These are phyloP conservation scores for Phasianus colchicus DNA, from an alignment of 2,113 vertebrate genomes.

Conservation along the genomic window DNA sequence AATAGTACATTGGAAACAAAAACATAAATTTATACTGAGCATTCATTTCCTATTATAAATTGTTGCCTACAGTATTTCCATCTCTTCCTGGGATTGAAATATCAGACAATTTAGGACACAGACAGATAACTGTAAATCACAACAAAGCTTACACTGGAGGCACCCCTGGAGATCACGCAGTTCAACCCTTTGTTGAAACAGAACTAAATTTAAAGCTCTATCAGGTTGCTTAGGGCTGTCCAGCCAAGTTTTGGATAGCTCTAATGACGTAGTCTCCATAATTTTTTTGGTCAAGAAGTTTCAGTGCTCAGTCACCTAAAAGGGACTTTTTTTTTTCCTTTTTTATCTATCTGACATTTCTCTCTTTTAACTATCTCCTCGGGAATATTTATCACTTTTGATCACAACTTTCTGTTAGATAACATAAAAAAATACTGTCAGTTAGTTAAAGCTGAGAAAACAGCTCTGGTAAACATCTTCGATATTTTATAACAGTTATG, in stretches of 20 bases:
- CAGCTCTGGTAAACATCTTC: background rate
- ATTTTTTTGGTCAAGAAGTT: background rate
- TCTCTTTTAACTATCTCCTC: background rate
- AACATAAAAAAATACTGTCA: background rate
- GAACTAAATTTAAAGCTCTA: background rate
- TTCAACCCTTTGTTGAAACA: background rate
- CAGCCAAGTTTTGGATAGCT: background rate
- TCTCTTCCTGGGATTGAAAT: background rate
- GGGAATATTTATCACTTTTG: background rate
- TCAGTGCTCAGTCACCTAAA: background rate
- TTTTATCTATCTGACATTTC: background rate
- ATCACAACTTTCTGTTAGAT: background rate
- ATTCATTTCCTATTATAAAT: conserved; percentile 1
- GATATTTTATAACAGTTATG: background rate
- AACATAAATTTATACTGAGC: background rate
- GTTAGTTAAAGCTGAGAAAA: background rate
- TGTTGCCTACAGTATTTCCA: background rate
- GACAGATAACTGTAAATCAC: background rate
- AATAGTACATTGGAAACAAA: conserved; percentile 38
- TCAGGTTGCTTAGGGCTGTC: background rate
- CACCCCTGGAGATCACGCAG: background rate
- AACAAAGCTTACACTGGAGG: background rate
- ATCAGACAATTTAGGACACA: background rate
- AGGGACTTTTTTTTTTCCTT: background rate
- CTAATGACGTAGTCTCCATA: background rate